Evolutionary conservation across 30 jellyfish, hydroid and myxozoan genomes (phyloP), one percentile per base, ranked within the genome.

Genomic region (Turritopsis dohrnii): DNA sequence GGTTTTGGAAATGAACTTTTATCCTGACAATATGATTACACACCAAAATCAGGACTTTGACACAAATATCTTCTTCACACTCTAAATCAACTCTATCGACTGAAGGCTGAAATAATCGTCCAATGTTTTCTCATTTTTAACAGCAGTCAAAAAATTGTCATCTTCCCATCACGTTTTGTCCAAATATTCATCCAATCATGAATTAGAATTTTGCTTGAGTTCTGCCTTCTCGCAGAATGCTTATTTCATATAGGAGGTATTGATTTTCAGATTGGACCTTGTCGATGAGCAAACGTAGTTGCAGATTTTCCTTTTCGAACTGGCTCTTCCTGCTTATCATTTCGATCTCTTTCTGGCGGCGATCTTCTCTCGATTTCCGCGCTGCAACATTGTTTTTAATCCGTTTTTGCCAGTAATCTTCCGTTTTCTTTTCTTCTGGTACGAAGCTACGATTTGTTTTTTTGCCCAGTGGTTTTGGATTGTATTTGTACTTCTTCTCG

Each of bases 321-420:
- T 74, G 83, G 19, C 18, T 8, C 17, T 29, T 26, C 60, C 65
- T 80, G 74, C 72, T 79, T 66, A 89, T 66, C 1, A 81, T 86
- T 80, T 89, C 96, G 0, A 89, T 83, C 31, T 89, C 96, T 31
- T 84, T 84, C 26, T 84, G 88, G 53, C 96, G 86, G 28, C 96
- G 69, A 60, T 80, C 89, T 53, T 89, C 96, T 7, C 96, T 89
- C 21, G 96, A 83, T 31, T 75, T 89, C 31, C 90, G 88, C 71
- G 96, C 96, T 20, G 96, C 88, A 21, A 89, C 79, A 29, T 89
- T 89, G 71, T 89, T 89, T 65, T 84, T 83, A 13, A 89, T 75
- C 53, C 96, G 52, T 80, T 83, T 89, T 65, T 66, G 60, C 96
- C 96, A 89, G 84, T 89, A 89, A 13, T 53, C 84, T 69, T 72